Evolutionary conservation across 2,113 vertebrate genomes (phyloP).

Genomic region (Pteropus alecto): DNA sequence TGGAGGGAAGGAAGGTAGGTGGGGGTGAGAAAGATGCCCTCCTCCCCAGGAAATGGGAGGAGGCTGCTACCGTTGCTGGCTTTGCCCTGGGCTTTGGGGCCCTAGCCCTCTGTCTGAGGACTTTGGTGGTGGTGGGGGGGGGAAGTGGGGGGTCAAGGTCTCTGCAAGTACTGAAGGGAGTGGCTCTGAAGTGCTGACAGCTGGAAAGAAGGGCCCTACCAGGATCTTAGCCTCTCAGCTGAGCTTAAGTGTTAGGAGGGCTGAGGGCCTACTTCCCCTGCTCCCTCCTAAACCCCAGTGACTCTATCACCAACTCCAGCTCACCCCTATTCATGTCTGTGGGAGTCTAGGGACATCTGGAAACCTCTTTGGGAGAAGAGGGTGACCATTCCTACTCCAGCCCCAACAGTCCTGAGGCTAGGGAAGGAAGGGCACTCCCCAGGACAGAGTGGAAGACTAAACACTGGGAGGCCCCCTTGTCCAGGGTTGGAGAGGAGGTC

Average conservation of each 20-base stretch:
- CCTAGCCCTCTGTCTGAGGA: not conserved
- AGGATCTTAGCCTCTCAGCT: not conserved
- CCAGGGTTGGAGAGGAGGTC: not conserved
- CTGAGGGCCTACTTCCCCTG: not conserved
- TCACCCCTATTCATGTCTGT: not conserved
- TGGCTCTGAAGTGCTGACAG: not conserved
- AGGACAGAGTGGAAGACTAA: conserved; percentile 47
- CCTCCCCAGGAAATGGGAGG: not conserved
- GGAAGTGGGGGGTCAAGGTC: not conserved
- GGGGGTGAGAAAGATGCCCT: not conserved
- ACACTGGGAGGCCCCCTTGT: not conserved
- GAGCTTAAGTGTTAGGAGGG: not conserved
- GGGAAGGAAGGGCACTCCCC: not conserved
- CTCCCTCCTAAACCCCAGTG: not conserved
- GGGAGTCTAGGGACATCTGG: not conserved
- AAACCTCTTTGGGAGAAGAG: not conserved
- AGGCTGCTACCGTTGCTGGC: conserved; percentile 65
- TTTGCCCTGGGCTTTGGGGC: conserved; percentile 50
- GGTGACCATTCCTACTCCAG: not conserved
- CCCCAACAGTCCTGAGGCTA: not conserved
- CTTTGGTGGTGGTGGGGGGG: not conserved
- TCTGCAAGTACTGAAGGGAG: not conserved
- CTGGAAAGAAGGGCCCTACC: not conserved
- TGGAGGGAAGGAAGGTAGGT: not conserved
- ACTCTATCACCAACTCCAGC: not conserved